Conservation (phyloP, 2,113 vertebrate species). For the Thinocorus orbignyianus region DNA sequence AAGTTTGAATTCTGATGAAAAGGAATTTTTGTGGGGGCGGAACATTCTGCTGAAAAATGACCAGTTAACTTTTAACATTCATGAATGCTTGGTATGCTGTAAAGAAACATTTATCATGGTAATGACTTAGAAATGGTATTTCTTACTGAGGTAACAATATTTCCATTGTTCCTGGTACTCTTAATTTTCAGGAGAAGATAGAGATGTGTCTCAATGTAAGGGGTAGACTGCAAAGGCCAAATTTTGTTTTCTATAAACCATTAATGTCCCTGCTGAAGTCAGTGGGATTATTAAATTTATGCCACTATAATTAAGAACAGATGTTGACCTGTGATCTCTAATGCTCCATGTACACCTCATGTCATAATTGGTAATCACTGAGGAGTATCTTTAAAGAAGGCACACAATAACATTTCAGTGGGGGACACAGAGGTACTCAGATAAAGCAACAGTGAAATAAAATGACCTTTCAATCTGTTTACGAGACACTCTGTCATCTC, state of each 20-base stretch:
- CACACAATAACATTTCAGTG: background rate
- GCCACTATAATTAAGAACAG: background rate
- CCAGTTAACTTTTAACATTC: background rate
- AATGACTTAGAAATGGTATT: background rate
- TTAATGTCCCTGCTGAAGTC: background rate
- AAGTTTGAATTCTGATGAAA: background rate
- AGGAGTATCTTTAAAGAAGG: background rate
- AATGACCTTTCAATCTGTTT: constrained; percentile 44
- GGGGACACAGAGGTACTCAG: background rate
- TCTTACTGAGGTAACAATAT: background rate
- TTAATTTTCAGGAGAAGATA: background rate
- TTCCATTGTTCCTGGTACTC: background rate
- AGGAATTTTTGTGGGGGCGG: background rate
- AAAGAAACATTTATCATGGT: background rate
- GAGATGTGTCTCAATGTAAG: background rate
- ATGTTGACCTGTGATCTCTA: background rate
- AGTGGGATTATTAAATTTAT: background rate
- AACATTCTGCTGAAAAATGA: background rate
- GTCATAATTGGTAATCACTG: background rate
- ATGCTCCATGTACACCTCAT: background rate
- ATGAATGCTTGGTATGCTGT: background rate
- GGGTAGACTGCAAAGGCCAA: background rate
- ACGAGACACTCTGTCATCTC: background rate
- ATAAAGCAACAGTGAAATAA: constrained; percentile 8
- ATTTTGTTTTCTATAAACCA: background rate